Evolutionary conservation across 2,888 invertebrate species (phyloP), one percentile per base, ranked within the genome.

Genomic region (Lobophora halterata): DNA sequence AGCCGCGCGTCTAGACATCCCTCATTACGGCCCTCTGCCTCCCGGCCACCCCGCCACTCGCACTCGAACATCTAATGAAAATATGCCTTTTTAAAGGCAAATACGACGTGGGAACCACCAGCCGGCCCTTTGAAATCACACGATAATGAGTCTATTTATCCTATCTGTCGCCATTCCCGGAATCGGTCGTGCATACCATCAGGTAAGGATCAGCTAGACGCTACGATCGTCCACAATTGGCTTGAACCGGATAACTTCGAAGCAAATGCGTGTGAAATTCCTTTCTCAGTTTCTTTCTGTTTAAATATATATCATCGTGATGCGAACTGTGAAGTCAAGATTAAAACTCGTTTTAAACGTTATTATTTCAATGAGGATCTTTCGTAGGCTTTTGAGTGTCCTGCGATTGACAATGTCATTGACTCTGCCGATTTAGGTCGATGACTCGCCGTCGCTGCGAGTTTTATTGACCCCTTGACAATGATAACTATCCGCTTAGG

Each of bases 1-100:
- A 64, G 63, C 61, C 62, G 61, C 63, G 63, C 71, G 83, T 85
- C 83, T 83, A 83, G 85, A 86, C 83, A 71, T 45, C 64, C 72
- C 75, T 72, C 74, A 71, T 79, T 71, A 75, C 69, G 52, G 52
- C 51, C 56, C 56, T 40, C 59, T 50, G 35, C 59, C 52, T 55
- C 45, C 53, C 53, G 45, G 27, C 51, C 55, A 34, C 56, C 50
- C 45, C 58, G 56, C 39, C 47, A 60, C 52, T 49, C 59, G 57
- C 51, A 51, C 48, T 46, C 46, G 48, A 66, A 71, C 65, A 61
- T 64, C 66, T 70, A 69, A 76, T 70, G 72, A 74, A 73, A 79
- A 76, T 75, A 71, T 77, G 64, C 68, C 69, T 67, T 64, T 65
- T 70, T 76, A 76, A 64, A 59, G 35, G 45, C 47, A 46, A 55